Conservation (phyloP, 2,797 vertebrate species). For the Myripristis jacobus region DNA sequence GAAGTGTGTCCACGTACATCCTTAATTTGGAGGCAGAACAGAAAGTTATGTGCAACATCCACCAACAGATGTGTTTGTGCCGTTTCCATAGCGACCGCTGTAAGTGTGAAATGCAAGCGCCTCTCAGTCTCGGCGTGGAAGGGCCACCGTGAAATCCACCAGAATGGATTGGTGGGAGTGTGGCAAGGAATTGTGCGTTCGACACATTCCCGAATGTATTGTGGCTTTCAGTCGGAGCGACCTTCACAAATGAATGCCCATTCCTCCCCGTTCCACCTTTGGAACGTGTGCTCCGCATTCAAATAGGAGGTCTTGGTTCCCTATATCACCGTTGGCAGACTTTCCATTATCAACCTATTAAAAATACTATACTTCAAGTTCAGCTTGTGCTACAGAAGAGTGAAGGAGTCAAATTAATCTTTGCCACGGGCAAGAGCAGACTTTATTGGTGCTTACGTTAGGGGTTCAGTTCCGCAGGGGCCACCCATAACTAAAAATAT, state of each 20-base stretch:
- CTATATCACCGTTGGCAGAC: slow-evolving; percentile 26
- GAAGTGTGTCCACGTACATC: slow-evolving; percentile 41
- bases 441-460: slow-evolving; percentile 35
- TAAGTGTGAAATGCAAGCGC: slow-evolving; percentile 66
- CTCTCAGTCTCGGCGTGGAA: slow-evolving; percentile 44
- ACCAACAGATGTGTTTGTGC: slow-evolving; percentile 73
- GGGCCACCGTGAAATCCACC: slow-evolving; percentile 67
- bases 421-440: slow-evolving; percentile 41
- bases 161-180: slow-evolving; percentile 59
- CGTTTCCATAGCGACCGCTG: slow-evolving; percentile 71
- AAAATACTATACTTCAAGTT: slow-evolving; percentile 47
- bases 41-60: slow-evolving; percentile 60
- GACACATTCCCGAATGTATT: slow-evolving; percentile 59
- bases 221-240: slow-evolving; percentile 57
- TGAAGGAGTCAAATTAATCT: slow-evolving; percentile 54
- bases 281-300: slow-evolving; percentile 54
- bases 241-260: slow-evolving; percentile 75
- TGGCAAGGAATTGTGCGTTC: slow-evolving; percentile 65
- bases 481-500: slow-evolving; percentile 14
- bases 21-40: slow-evolving; percentile 56
- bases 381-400: slow-evolving; percentile 32
- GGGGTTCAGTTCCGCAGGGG: slow-evolving; percentile 20
- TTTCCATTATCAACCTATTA: slow-evolving; percentile 60
- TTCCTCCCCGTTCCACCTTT: slow-evolving; percentile 63
- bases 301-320: slow-evolving; percentile 14